Percentiles rank a stretch among this genome's conserved stretches.
Evolutionary conservation across 2,888 invertebrate species (phyloP).

Genomic region (Thymelicus lineola): DNA sequence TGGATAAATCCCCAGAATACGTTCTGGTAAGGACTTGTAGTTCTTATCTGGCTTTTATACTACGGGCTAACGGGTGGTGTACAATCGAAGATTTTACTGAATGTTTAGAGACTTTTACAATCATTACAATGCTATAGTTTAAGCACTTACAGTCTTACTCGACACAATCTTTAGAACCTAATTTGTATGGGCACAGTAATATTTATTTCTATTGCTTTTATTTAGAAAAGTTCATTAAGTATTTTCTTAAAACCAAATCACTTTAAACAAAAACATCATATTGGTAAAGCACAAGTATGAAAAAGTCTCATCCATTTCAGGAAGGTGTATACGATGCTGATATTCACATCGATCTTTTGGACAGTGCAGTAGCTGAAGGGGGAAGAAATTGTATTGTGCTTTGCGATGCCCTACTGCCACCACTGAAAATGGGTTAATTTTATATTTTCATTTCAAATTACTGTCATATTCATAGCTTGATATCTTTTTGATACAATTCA

Average conservation of each 20-base stretch:
- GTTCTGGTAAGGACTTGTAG: slow-evolving; percentile 73
- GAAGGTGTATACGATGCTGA: slow-evolving; percentile 90
- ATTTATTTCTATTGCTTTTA: too few species aligned
- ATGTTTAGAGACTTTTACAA: too few species aligned
- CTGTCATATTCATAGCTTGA: background rate
- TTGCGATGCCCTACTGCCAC: slow-evolving; percentile 87
- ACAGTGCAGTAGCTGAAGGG: slow-evolving; percentile 86
- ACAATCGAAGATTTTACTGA: too few species aligned
- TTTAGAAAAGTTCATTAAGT: too few species aligned
- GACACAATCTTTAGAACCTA: too few species aligned
- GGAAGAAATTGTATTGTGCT: slow-evolving; percentile 87
- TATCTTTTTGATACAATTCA: too few species aligned
- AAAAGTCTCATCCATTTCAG: slow-evolving; percentile 51
- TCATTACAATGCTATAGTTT: too few species aligned
- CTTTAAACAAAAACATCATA: too few species aligned
- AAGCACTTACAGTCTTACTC: too few species aligned
- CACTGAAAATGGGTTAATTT: slow-evolving; percentile 86
- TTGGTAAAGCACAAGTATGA: slow-evolving; percentile 28
- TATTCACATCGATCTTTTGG: slow-evolving; percentile 85
- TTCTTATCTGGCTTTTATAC: background rate
- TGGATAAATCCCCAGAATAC: slow-evolving; percentile 81
- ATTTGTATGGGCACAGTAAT: too few species aligned
- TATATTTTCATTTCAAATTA: background rate
- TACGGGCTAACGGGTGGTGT: background rate
- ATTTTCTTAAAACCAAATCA: too few species aligned